phyloP scores from a whole-genome alignment of 2,113 vertebrate genomes.

The Erinaceus europaeus region DNA sequence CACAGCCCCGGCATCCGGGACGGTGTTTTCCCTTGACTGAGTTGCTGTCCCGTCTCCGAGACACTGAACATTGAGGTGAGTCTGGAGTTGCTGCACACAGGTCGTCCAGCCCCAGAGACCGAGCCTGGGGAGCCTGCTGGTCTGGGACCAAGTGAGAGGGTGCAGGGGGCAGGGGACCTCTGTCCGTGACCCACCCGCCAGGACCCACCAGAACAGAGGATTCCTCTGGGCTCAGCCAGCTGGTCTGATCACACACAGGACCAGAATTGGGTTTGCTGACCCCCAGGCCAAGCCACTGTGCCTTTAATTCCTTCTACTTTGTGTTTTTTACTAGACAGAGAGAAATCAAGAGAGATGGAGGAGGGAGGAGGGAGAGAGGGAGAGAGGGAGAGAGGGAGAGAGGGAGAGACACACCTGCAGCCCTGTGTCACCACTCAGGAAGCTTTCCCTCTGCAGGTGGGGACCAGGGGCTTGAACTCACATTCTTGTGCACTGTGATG shows the following conservation, averaged over 20 bases:
- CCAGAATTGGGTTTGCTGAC: not conserved
- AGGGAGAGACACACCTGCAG: no score
- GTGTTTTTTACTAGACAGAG: no score
- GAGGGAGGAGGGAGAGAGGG: no score
- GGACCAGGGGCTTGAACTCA: no score
- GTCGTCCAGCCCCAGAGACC: slow-evolving; percentile 48
- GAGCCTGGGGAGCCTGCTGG: slow-evolving; percentile 46
- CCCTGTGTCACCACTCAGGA: no score
- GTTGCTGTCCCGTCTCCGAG: slow-evolving; percentile 49
- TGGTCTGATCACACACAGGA: not conserved
- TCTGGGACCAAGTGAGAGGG: not conserved
- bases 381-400: no score
- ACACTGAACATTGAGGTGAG: slow-evolving; percentile 64
- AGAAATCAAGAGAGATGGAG: no score
- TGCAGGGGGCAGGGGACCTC: not conserved
- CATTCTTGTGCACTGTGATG: no score
- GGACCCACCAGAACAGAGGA: no score
- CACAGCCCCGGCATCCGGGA: not conserved
- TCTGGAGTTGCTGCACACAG: not conserved
- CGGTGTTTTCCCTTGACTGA: not conserved
- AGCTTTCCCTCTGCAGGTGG: no score
- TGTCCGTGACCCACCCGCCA: not conserved
- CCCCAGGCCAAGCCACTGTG: not conserved
- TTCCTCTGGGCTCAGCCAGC: no score
- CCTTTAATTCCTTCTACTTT: not conserved